A percentile compares a stretch with the other conserved stretches of the same genome.
phyloP scores from a whole-genome alignment of 2,888 invertebrate species.

The Ditylenchus weischeri region DNA sequence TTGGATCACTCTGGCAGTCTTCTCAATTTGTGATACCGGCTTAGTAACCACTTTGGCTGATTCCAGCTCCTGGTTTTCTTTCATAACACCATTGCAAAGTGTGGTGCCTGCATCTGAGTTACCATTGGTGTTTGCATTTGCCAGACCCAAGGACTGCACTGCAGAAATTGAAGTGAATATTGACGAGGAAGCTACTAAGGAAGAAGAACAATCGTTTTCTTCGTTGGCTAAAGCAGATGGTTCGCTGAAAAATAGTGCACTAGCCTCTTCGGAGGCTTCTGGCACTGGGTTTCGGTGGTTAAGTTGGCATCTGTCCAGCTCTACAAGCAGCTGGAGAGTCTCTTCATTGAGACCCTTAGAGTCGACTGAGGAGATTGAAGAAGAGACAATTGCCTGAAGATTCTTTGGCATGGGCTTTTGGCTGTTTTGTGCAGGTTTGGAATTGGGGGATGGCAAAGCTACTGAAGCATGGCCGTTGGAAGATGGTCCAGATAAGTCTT shows the following conservation, averaged over 20 bases:
- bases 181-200: neutral
- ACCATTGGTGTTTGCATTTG: neutral
- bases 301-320: neutral
- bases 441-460: neutral
- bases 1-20: slow-evolving; percentile 15
- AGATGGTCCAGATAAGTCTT: neutral
- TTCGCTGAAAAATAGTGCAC: neutral
- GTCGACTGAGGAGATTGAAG: slow-evolving; percentile 3
- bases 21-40: slow-evolving; percentile 14
- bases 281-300: neutral
- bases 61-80: neutral
- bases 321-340: neutral
- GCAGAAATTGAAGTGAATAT: slow-evolving; percentile 2
- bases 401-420: too few species aligned
- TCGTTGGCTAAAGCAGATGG: too few species aligned
- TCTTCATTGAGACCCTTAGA: slow-evolving; percentile 6
- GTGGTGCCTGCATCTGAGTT: neutral
- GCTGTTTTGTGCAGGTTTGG: too few species aligned
- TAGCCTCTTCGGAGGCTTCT: neutral
- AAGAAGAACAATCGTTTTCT: slow-evolving; percentile 1
- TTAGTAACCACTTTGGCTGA: neutral
- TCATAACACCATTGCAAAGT: neutral
- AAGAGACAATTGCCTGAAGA: neutral
- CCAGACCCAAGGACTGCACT: neutral
- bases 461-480: neutral